Evolutionary conservation across 1,140 invertebrate genomes (phyloP), one percentile per base, ranked within the genome.

Genomic region (Lepidurus arcticus): DNA sequence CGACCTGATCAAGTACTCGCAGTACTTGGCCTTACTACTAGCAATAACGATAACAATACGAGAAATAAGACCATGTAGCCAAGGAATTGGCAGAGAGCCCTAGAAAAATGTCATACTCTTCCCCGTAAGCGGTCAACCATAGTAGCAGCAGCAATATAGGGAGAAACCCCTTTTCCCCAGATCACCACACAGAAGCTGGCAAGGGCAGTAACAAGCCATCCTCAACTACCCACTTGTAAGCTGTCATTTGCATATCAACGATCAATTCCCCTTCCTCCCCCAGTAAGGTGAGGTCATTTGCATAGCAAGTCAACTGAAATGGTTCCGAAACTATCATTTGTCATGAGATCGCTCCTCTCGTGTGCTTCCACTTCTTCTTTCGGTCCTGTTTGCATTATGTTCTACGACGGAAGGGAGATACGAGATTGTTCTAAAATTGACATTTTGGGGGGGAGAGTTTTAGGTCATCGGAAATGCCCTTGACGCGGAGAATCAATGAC

Each of bases 381-480:
- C 34, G 4, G 34, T 34, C 34, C 34, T 34, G 34, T 34, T 34
- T 34, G 34, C 34, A 34, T 3, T 34, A 34, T 34, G 34, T 4
- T 34, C 3, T 4, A 34, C 34, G 34, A 34, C 34, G 34, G 53
- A 65, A 65, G 53, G 7, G 53, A 34, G 13, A 65, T 65, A 65
- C 16, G 21, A 65, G 7, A 65, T 65, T 3, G 0, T 65, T n/a
- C 53, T 65, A 7, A 21, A 65, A 21, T 7, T 0, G 53, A 65
- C 53, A 65, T 65, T 21, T 65, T n/a, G 21, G 5, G n/a, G 53
- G 53, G 8, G 21, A 65, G 53, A 34, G 34, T 34, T 65, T 65
- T 65, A 65, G 53, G 53, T 65, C 53, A 65, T 65, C 53, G 53
- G 53, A 65, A 65, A 65, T 65, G 53, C 53, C 53, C 53, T 65